These are phyloP conservation scores for Pterocles burchelli DNA, from an alignment of 2,113 vertebrate species.

Conservation along the genomic window DNA sequence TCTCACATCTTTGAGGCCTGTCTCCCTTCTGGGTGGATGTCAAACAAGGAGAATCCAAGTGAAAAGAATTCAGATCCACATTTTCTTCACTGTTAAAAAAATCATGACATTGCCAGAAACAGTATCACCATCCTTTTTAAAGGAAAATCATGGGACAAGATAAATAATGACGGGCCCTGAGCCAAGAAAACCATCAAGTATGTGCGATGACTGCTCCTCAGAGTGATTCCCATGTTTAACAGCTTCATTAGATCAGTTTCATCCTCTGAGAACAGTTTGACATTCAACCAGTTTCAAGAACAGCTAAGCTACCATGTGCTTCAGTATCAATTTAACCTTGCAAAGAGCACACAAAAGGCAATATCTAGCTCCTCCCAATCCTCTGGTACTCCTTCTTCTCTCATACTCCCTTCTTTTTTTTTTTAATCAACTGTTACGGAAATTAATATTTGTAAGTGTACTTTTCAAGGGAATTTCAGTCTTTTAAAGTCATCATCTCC, in stretches of 20 bases:
- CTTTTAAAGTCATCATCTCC: not conserved
- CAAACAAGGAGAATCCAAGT: not conserved
- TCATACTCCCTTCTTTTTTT: not conserved
- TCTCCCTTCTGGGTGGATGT: constrained; percentile 15
- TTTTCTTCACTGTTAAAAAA: constrained; percentile 50
- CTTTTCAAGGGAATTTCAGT: not conserved
- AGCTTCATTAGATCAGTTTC: not conserved
- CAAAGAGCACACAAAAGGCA: not conserved
- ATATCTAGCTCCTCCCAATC: not conserved
- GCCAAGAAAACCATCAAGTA: not conserved
- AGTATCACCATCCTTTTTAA: not conserved
- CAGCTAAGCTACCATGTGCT: not conserved
- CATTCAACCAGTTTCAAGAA: not conserved
- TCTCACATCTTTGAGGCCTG: not conserved
- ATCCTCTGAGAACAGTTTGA: not conserved
- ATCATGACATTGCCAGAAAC: not conserved
- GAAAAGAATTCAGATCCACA: not conserved
- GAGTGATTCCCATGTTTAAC: not conserved
- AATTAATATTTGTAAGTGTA: not conserved
- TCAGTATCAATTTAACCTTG: not conserved
- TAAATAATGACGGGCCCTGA: not conserved
- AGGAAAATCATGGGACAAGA: not conserved
- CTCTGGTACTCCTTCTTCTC: not conserved
- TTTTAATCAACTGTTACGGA: not conserved
- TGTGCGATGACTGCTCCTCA: not conserved